Conservation (phyloP, 2,797 vertebrate species). For the Gadopsis bispinosus region DNA sequence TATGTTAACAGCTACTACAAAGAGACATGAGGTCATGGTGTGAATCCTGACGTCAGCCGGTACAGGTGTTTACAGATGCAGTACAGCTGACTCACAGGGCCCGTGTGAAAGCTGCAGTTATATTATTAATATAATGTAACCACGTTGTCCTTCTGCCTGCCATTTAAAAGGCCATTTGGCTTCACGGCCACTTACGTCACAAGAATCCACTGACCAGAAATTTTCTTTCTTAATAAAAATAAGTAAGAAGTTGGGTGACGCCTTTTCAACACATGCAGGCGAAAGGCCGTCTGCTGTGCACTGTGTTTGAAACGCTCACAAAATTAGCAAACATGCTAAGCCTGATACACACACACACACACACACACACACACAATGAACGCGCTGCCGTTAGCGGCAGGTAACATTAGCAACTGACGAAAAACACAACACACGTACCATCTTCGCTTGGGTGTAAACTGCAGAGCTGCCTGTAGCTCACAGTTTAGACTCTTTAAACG, state of each 20-base stretch:
- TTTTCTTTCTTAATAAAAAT: no score
- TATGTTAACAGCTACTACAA: not conserved
- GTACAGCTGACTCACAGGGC: no score
- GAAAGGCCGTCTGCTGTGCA: rapidly evolving
- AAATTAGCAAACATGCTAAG: slow-evolving; percentile 29
- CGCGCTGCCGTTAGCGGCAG: slow-evolving; percentile 16
- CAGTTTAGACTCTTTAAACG: not conserved
- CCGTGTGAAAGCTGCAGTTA: not conserved
- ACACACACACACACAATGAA: no score
- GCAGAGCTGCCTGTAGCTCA: not conserved
- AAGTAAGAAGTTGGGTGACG: no score
- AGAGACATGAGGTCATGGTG: no score
- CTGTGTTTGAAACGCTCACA: not conserved
- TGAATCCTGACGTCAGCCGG: not conserved
- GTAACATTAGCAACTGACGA: slow-evolving; percentile 17
- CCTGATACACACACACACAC: not conserved
- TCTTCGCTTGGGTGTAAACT: not conserved
- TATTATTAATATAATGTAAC: not conserved
- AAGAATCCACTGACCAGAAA: not conserved
- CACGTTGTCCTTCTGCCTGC: rapidly evolving
- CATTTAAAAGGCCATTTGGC: not conserved
- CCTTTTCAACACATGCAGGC: not conserved
- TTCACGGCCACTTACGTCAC: not conserved
- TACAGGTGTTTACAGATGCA: no score
- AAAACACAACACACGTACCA: slow-evolving; percentile 20